Evolutionary conservation across 2,888 invertebrate species (phyloP), one percentile per base, ranked within the genome.

Genomic region (Melangyna quadrimaculata): DNA sequence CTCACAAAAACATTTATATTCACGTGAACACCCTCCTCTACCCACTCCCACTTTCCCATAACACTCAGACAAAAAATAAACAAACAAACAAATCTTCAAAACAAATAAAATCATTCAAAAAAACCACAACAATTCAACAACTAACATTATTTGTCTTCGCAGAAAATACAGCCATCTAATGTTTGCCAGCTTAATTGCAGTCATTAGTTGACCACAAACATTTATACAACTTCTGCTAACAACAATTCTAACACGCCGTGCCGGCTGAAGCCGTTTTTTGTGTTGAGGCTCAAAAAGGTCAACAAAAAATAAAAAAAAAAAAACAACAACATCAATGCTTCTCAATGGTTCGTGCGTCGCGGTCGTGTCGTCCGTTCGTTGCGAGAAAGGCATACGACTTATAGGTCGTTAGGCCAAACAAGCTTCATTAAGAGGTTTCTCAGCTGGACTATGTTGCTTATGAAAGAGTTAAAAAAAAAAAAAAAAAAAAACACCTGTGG

Each of bases 131-230:
- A 14, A 27, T 22, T 7, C 37, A 37, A 17, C 29, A 24, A 67
- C 8, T 24, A 24, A 17, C 14, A 55, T 9, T 14, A 59, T 35
- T n/a, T 10, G 4, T 75, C 45, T 67, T 53, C 40, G n/a, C 40
- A 63, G 69, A 69, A 70, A 78, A 63, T 24, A 19, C 63, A 78
- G 40, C 59, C 63, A 43, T 70, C 74, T 59, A 27, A 22, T 71
- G 74, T 79, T 84, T 72, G 12, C 75, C 53, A 22, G 59, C 43
- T 71, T 84, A 79, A 84, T 79, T 79, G 75, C 74, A 71, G 83
- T 72, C 79, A 75, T 84, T 84, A 79, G 59, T 2, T 59, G 53
- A n/a, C 35, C 29, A 69, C 72, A 73, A 73, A 73, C 67, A 69
- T 35, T n/a, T 73, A 67, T 51, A 27, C 40, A 67, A 67, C 67